Base-by-base conservation (phyloP, 2,113 vertebrate species). In the Sigmodon hispidus region DNA sequence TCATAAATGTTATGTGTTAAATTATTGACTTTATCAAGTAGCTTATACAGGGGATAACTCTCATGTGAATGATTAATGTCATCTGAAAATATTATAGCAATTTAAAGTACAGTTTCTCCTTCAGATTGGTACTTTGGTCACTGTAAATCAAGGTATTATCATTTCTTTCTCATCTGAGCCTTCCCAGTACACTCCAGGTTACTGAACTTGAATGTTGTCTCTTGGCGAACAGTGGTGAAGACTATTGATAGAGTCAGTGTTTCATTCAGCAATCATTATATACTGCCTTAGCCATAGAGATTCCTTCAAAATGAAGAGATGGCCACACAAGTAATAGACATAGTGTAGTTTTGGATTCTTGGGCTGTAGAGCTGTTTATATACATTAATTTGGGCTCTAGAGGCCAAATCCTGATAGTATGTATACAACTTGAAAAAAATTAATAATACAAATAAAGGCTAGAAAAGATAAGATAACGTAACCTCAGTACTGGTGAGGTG, bases 21-120 rank as follows among this genome's bases (percentile, higher is more conserved):
- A 88, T 87, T 83, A 90, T 1, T 87, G 76, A 90, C 70, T 85
- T 90, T 87, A 93, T 80, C 55, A 65, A 80, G 31, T 34, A 83
- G 55, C 69, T 92, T 55, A 77, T 21, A 40, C 1, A 91, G 22
- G 36, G 16, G 83, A 63, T 92, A 65, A 93, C 24, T 59, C 36
- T 72, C 43, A 40, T 63, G 2, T 67, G 50, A 22, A 45, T 50
- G 34, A 94, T 52, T 34, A 55, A 90, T 61, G 3, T 40, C 57
- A 88, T 45, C 83, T 95, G 40, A 90, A 96, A 96, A 92, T 90
- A 67, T 43, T 77, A 75, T 0, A 76, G n/a, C 4, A n/a, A 70
- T 75, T 77, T 83, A 80, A 92, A 95, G 69, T 19, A 63, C 3
- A 69, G 7, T 34, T 59, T 48, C 16, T 45, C 45, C 17, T 48